These are phyloP conservation scores for Corynorhinus townsendii DNA, from an alignment of 2,113 vertebrate genomes.

Conservation along the genomic window DNA sequence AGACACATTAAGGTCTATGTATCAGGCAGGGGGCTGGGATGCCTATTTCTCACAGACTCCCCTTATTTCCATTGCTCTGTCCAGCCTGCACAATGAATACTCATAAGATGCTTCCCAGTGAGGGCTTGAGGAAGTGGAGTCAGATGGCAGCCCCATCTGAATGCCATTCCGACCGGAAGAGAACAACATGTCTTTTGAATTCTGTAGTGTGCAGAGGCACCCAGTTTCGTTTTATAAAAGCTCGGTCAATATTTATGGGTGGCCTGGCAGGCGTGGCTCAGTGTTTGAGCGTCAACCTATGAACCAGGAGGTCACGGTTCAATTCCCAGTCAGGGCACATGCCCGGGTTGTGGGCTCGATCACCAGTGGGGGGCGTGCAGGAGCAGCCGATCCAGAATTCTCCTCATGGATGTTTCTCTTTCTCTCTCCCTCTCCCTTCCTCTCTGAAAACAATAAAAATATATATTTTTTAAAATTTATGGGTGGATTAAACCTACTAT, in stretches of 20 bases:
- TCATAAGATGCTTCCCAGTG: background rate
- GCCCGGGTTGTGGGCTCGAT: too few species aligned
- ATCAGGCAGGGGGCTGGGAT: background rate
- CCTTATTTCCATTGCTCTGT: background rate
- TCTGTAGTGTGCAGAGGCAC: background rate
- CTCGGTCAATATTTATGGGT: background rate
- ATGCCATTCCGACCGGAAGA: background rate
- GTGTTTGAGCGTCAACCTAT: too few species aligned
- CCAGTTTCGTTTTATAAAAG: background rate
- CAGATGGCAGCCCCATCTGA: background rate
- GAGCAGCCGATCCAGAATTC: too few species aligned
- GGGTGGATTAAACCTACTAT: background rate
- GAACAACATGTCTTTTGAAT: background rate
- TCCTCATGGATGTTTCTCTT: too few species aligned
- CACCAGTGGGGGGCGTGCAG: too few species aligned
- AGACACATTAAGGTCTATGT: background rate
- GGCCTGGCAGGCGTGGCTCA: too few species aligned
- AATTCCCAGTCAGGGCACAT: too few species aligned
- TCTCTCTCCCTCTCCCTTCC: too few species aligned
- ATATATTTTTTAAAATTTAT: background rate
- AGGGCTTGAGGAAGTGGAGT: background rate
- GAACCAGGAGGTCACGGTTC: too few species aligned
- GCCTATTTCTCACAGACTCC: background rate
- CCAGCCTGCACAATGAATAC: background rate
- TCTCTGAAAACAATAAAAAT: too few species aligned